A percentile compares a stretch with the other conserved stretches of the same genome.
Evolutionary conservation across 2,113 vertebrate species (phyloP).

Genomic region (Oncorhynchus nerka): DNA sequence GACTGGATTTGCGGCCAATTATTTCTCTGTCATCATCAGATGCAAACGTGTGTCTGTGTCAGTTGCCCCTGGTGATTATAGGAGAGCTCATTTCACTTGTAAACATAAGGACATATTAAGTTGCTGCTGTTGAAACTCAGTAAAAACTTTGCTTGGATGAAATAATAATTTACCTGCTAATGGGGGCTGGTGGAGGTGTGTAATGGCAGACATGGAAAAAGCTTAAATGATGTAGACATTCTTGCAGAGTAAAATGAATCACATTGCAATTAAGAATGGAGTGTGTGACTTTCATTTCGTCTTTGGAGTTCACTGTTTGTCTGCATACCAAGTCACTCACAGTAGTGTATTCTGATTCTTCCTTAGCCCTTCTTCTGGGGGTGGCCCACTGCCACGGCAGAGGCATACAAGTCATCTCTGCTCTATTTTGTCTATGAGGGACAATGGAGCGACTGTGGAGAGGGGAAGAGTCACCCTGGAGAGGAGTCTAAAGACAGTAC

Average conservation of each 20-base stretch:
- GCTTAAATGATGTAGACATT: no score
- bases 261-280: no score
- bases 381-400: not conserved
- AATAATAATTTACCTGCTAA: no score
- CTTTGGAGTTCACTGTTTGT: no score
- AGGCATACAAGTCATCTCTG: not conserved
- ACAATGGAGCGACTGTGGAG: not conserved
- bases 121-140: not conserved
- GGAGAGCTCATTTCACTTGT: not conserved
- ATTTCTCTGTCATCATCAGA: constrained; percentile 38
- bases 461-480: no score
- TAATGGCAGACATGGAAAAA: no score
- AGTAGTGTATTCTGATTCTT: no score
- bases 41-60: constrained; percentile 1
- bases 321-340: no score
- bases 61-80: not conserved
- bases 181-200: no score
- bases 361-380: not conserved
- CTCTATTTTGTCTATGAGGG: not conserved
- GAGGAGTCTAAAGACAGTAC: not conserved
- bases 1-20: constrained; percentile 29
- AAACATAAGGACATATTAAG: not conserved
- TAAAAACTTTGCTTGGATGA: no score
- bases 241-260: no score
- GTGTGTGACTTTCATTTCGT: no score